phyloP scores from a whole-genome alignment of 2,113 vertebrate genomes.

The Anas platyrhynchos region DNA sequence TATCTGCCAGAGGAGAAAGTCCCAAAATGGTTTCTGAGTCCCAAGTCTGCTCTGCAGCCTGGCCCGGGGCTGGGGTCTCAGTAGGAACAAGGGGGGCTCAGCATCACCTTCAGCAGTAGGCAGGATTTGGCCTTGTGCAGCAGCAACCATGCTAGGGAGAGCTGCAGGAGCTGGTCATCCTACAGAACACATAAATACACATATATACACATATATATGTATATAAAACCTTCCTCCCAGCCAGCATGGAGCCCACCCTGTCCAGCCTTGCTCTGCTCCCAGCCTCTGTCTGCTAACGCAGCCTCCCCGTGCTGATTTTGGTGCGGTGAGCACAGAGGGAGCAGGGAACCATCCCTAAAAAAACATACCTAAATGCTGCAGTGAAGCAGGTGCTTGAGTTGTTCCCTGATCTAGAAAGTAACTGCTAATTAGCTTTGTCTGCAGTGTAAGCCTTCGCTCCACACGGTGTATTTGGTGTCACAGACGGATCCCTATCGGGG shows the following conservation, averaged over 20 bases:
- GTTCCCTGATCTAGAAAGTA: constrained; percentile 53
- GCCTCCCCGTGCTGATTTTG: background rate
- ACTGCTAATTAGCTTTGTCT: constrained; percentile 49
- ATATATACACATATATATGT: accelerated
- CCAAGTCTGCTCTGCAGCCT: background rate
- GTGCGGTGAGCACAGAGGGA: background rate
- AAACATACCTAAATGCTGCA: background rate
- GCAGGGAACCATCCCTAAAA: background rate
- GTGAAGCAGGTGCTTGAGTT: constrained; percentile 47
- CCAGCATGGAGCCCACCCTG: accelerated
- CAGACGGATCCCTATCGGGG: background rate
- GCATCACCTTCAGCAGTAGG: accelerated
- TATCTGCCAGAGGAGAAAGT: background rate
- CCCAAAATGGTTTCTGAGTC: background rate
- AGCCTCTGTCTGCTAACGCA: accelerated
- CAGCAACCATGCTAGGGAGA: background rate
- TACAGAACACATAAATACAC: background rate
- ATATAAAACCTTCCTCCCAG: background rate
- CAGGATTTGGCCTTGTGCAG: background rate
- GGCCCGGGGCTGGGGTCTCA: background rate
- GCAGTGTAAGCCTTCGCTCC: constrained; percentile 27
- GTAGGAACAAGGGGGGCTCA: background rate
- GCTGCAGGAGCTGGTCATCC: background rate
- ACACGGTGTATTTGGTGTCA: constrained; percentile 41
- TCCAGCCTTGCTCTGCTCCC: accelerated